phyloP scores from a whole-genome alignment of 2,888 invertebrate species.

The Epirrhoe tristata region DNA sequence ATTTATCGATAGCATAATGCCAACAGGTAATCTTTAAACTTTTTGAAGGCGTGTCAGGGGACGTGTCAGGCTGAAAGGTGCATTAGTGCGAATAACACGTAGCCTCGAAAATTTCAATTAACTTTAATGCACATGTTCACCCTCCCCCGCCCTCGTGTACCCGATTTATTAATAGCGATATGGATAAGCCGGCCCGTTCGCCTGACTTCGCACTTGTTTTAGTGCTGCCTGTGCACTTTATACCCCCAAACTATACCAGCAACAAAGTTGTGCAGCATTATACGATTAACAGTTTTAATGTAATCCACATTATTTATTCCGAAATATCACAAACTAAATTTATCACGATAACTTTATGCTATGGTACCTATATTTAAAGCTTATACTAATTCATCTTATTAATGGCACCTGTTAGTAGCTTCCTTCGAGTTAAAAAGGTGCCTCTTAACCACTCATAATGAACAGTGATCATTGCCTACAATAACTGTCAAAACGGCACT shows the following conservation, averaged over 20 bases:
- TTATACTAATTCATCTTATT: constrained; percentile 34
- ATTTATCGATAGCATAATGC: constrained; percentile 18
- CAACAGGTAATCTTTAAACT: constrained; percentile 46
- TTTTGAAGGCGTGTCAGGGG: constrained; percentile 50
- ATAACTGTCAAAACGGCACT: constrained; percentile 83
- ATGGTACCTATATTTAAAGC: constrained; percentile 1
- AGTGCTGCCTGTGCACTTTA: constrained; percentile 63
- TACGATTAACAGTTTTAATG: neutral
- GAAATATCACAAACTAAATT: neutral
- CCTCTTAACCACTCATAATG: constrained; percentile 71
- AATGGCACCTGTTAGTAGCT: constrained; percentile 69
- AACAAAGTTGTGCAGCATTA: constrained; percentile 35
- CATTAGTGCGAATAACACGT: constrained; percentile 77
- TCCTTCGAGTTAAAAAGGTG: constrained; percentile 64
- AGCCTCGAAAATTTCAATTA: constrained; percentile 81
- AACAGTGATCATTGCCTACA: constrained; percentile 79
- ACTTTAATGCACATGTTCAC: constrained; percentile 74
- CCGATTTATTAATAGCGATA: constrained; percentile 74
- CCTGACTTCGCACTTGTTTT: constrained; percentile 68
- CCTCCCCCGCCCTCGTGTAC: constrained; percentile 43
- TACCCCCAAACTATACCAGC: constrained; percentile 61
- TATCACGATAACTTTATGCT: neutral
- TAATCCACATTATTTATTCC: neutral
- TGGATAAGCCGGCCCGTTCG: constrained; percentile 59
- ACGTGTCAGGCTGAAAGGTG: constrained; percentile 69